Evolutionary conservation across 2,113 vertebrate species (phyloP), one percentile per base, ranked within the genome.

Genomic region (Cercocebus atys): DNA sequence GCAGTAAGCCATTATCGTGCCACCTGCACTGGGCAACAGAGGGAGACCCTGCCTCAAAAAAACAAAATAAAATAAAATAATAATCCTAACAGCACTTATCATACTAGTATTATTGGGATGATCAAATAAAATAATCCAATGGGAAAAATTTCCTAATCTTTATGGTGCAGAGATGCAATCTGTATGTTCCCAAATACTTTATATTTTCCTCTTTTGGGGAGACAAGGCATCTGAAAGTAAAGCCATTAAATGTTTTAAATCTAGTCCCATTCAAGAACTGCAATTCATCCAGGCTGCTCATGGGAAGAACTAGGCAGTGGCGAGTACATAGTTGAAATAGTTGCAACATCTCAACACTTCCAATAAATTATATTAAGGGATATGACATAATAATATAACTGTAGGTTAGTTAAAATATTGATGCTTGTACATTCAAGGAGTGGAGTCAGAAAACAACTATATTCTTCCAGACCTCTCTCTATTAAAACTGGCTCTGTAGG

Each of bases 81-180:
- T 64, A 32, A 27, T 45, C 22, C 25, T 80, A 92, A 57, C 22
- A 89, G 61, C 70, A 86, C 1, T 76, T 86, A 87, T n/a, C 9
- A 72, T 47, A 64, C 12, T 50, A 86, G n/a, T 81, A 81, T 52
- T 70, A 64, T 47, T 86, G 72, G 78, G 20, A 96, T 8, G 75
- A 79, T 87, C 55, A 95, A 87, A 81, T 76, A 80, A 88, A 38
- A 84, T 88, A 84, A 78, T 52, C 50, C 80, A 93, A 73, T 78
- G 73, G 52, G 72, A 87, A 87, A 94, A 88, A 79, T 40, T 61
- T 72, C 13, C 47, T 76, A 61, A 61, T 10, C 11, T 73, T 3
- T n/a, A 43, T 52, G 12, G 35, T 73, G 55, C 32, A 86, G 43
- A 93, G n/a, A 89, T 45, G 16, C n/a, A 81, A 9, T 89, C n/a